phyloP scores from a whole-genome alignment of 1,140 invertebrate species.

The Drosophila persimilis region DNA sequence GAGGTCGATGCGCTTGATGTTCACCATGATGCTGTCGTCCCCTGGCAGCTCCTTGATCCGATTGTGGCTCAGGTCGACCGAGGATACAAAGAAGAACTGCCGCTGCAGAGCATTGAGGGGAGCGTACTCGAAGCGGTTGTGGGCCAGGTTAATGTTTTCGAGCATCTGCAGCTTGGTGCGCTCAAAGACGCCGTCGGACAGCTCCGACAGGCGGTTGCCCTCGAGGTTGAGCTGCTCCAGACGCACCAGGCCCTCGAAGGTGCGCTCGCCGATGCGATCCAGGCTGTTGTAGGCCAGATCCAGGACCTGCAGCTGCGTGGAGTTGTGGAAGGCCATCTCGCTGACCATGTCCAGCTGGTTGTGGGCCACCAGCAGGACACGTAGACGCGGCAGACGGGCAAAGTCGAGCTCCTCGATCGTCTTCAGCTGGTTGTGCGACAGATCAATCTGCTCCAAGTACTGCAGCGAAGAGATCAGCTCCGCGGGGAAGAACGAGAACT shows the following conservation, averaged over 20 bases:
- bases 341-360: conserved; percentile 92
- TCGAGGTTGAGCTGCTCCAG: conserved; percentile 90
- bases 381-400: conserved; percentile 89
- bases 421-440: conserved; percentile 90
- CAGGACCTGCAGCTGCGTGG: conserved; percentile 91
- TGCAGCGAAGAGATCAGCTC: conserved; percentile 90
- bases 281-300: conserved; percentile 91
- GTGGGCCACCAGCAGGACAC: conserved; percentile 87
- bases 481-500: conserved; percentile 91
- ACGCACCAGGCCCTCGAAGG: conserved; percentile 91
- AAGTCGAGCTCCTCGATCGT: conserved; percentile 93
- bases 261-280: conserved; percentile 89
- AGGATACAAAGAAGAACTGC: conserved; percentile 91
- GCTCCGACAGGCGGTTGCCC: conserved; percentile 88
- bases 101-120: conserved; percentile 91
- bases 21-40: conserved; percentile 93
- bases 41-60: conserved; percentile 90
- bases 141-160: conserved; percentile 91
- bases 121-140: conserved; percentile 90
- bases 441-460: conserved; percentile 89
- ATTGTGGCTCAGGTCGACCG: conserved; percentile 91
- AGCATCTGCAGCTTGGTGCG: conserved; percentile 89
- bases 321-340: conserved; percentile 95
- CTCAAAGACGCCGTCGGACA: conserved; percentile 94
- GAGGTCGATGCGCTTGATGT: conserved; percentile 93